phyloP scores from a whole-genome alignment of 2,888 invertebrate genomes.

The Acrobasis consociella region DNA sequence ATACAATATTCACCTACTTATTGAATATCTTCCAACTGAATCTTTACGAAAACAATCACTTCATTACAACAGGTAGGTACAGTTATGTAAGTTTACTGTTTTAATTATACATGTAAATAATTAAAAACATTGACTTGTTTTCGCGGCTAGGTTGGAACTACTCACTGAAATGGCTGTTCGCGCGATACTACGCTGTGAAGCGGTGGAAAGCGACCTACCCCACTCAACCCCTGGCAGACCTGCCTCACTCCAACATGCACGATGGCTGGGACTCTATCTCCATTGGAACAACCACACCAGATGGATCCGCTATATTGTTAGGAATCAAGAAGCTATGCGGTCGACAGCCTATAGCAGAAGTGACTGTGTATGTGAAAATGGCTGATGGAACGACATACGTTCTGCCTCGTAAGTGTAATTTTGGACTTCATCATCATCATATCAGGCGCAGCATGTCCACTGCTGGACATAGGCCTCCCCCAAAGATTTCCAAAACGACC shows the following conservation, averaged over 20 bases:
- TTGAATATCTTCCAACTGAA: too few species aligned
- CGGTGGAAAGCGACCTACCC: conserved; percentile 59
- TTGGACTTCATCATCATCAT: too few species aligned
- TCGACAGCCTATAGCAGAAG: conserved; percentile 76
- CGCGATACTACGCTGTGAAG: conserved; percentile 60
- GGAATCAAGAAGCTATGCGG: conserved; percentile 74
- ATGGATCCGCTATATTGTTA: conserved; percentile 81
- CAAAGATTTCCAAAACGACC: too few species aligned
- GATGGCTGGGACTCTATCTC: conserved; percentile 65
- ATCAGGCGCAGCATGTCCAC: too few species aligned
- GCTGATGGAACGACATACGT: conserved; percentile 61
- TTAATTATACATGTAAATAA: too few species aligned
- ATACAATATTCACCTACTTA: too few species aligned
- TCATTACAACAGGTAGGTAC: too few species aligned
- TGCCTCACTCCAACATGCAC: conserved; percentile 44
- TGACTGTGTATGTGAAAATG: conserved; percentile 77
- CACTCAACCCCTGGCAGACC: conserved; percentile 45
- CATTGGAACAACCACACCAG: conserved; percentile 80
- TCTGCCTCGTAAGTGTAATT: conserved; percentile 55
- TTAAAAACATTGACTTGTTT: neutral
- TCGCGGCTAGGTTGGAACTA: conserved; percentile 73
- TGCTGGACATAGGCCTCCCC: too few species aligned
- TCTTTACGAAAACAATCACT: too few species aligned
- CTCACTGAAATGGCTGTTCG: conserved; percentile 64
- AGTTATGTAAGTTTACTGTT: too few species aligned